These are phyloP conservation scores for Troilus luridus DNA, from an alignment of 2,888 invertebrate species.

Conservation along the genomic window DNA sequence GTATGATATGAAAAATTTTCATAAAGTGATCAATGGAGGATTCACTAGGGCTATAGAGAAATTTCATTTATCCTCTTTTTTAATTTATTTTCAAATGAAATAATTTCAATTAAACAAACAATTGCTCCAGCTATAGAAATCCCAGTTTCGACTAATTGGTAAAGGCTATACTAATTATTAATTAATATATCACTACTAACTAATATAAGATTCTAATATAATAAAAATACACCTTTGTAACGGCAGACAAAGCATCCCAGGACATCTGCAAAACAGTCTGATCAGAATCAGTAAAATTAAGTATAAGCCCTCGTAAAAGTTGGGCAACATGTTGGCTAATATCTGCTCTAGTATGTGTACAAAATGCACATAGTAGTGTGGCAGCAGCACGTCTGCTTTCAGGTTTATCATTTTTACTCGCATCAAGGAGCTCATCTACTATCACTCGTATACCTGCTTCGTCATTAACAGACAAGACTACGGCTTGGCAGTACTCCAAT, in stretches of 20 bases:
- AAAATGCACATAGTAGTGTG: constrained; percentile 90
- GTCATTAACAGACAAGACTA: constrained; percentile 91
- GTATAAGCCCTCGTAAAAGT: constrained; percentile 87
- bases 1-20: not conserved
- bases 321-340: constrained; percentile 90
- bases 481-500: constrained; percentile 92
- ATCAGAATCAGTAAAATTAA: constrained; percentile 86
- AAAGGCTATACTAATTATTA: too few relatives aligned
- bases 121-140: not conserved
- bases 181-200: too few relatives aligned
- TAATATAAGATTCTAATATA: not conserved
- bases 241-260: constrained; percentile 92
- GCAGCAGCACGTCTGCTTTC: constrained; percentile 85
- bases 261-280: constrained; percentile 86
- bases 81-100: not conserved
- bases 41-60: not conserved
- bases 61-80: not conserved
- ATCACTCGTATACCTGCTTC: constrained; percentile 90
- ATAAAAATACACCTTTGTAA: constrained; percentile 78
- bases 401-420: constrained; percentile 77
- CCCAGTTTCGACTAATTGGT: too few relatives aligned
- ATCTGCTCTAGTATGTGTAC: constrained; percentile 89
- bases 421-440: constrained; percentile 87
- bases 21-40: not conserved
- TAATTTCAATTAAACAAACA: not conserved